Conservation (phyloP, 1,140 invertebrate species). For the Batillaria attramentaria region DNA sequence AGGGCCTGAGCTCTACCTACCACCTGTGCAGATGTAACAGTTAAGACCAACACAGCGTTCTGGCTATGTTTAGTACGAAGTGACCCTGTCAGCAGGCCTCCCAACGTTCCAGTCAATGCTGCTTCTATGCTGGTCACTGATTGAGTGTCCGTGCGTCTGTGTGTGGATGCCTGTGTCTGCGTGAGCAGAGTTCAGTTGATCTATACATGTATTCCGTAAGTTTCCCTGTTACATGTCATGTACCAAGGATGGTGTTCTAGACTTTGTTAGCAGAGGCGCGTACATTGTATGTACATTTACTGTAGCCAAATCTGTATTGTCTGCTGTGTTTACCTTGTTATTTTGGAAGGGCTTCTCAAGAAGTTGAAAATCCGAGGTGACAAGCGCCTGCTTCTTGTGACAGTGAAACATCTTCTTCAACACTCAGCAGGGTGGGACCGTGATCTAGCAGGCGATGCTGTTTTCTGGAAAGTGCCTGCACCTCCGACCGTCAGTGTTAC, state of each 20-base stretch:
- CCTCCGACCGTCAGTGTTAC: constrained; percentile 17
- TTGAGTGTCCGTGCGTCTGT: not conserved
- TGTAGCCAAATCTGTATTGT: not conserved
- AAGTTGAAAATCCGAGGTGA: constrained; percentile 46
- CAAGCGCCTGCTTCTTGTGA: constrained; percentile 52
- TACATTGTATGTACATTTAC: not conserved
- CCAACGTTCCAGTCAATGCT: too few species aligned
- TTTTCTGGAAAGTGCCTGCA: constrained; percentile 44
- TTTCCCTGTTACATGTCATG: not conserved
- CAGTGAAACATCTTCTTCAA: constrained; percentile 58
- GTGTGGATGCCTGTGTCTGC: not conserved
- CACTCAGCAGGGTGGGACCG: constrained; percentile 65
- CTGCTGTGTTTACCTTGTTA: not conserved
- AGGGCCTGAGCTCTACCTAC: too few species aligned
- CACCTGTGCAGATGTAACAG: too few species aligned
- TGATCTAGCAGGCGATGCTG: constrained; percentile 55
- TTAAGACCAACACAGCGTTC: too few species aligned
- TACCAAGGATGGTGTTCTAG: not conserved
- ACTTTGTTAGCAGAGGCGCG: not conserved
- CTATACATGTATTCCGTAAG: too few species aligned
- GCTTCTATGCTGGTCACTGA: too few species aligned
- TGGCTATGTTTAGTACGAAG: too few species aligned
- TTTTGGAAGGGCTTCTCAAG: constrained; percentile 39
- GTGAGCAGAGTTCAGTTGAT: too few species aligned
- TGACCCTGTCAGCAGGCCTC: too few species aligned